These are phyloP conservation scores for Perca schrenkii DNA, from an alignment of 2,113 vertebrate species.

Conservation along the genomic window DNA sequence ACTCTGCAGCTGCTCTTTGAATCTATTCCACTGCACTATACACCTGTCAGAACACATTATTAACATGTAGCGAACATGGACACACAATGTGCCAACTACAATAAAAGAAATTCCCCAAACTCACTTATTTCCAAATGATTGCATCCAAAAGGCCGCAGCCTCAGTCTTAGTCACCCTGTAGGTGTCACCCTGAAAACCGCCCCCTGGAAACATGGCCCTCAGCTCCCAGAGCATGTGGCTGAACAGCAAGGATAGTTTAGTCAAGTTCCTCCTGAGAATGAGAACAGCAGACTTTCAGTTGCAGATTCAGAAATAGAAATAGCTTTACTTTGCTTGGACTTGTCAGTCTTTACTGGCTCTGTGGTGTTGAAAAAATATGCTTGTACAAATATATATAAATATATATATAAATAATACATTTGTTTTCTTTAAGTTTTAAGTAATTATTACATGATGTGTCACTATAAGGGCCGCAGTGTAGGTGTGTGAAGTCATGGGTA, in stretches of 20 bases:
- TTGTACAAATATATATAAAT: background rate
- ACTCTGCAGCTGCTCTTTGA: conserved; percentile 80
- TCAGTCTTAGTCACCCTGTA: conserved; percentile 82
- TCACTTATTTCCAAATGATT: conserved; percentile 85
- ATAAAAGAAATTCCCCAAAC: conserved; percentile 12
- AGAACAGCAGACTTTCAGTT: conserved; percentile 31
- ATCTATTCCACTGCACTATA: conserved; percentile 87
- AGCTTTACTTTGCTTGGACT: background rate
- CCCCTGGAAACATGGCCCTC: conserved; percentile 84
- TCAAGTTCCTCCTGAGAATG: conserved; percentile 85
- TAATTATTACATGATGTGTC: background rate
- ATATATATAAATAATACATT: too few relatives aligned
- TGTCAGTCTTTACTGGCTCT: background rate
- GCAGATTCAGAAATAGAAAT: background rate
- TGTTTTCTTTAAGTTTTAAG: background rate
- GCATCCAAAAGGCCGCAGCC: conserved; percentile 88
- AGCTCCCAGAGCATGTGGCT: conserved; percentile 90
- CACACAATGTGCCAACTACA: background rate
- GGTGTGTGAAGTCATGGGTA: background rate
- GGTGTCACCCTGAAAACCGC: conserved; percentile 83
- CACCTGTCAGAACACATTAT: conserved; percentile 79
- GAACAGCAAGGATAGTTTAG: conserved; percentile 90
- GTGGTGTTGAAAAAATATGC: background rate
- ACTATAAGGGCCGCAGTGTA: too few relatives aligned
- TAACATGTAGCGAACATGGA: background rate